phyloP scores from a whole-genome alignment of 2,888 invertebrate genomes.

The Drosophila infuscata region DNA sequence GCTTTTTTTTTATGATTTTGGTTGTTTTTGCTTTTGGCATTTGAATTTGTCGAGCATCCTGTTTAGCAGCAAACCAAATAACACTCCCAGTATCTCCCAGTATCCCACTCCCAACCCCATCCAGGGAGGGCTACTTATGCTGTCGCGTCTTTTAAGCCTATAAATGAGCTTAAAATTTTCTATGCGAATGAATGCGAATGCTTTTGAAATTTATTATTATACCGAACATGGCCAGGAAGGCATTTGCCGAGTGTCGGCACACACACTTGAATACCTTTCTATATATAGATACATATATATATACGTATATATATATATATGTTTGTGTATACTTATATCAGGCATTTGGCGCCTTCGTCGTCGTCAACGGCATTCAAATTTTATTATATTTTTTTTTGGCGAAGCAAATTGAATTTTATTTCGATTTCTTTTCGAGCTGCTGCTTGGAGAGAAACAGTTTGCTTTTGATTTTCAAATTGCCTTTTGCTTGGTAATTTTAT shows the following conservation, averaged over 20 bases:
- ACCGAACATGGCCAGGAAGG: constrained; percentile 22
- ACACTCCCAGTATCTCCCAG: not conserved
- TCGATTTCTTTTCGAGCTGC: constrained; percentile 59
- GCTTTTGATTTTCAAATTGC: constrained; percentile 62
- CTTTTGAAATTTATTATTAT: constrained; percentile 82
- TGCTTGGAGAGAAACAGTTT: constrained; percentile 2
- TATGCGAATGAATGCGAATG: constrained; percentile 82
- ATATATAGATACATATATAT: constrained; percentile 5
- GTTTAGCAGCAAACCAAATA: constrained; percentile 40
- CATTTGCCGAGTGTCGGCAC: constrained; percentile 25
- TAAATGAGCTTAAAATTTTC: constrained; percentile 84
- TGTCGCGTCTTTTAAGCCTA: constrained; percentile 78
- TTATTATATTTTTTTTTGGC: constrained; percentile 23
- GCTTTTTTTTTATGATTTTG: constrained; percentile 60
- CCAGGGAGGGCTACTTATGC: not conserved
- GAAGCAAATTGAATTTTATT: constrained; percentile 77
- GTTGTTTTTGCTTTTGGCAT: constrained; percentile 63
- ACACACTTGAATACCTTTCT: constrained; percentile 21
- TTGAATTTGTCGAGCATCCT: constrained; percentile 70
- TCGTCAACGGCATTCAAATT: constrained; percentile 65
- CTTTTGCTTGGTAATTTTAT: constrained; percentile 65
- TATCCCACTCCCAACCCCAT: not conserved
- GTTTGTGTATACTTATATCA: constrained; percentile 44
- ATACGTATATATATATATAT: too few relatives aligned
- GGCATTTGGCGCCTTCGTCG: constrained; percentile 54